phyloP scores from a whole-genome alignment of 1,140 invertebrate species.

The Pachypeltis micranthus region DNA sequence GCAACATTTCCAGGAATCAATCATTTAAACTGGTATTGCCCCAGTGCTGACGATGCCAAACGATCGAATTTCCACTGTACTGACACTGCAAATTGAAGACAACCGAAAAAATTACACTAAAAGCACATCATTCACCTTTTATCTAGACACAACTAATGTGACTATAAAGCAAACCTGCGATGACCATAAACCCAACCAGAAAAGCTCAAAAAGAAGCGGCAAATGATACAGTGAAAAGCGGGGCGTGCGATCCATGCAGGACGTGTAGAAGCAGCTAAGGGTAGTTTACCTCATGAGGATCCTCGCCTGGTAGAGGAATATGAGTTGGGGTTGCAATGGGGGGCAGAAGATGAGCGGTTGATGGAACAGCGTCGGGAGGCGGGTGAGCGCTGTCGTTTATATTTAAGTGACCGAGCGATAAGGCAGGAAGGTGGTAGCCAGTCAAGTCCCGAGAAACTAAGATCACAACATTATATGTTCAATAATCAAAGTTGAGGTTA shows the following conservation, averaged over 20 bases:
- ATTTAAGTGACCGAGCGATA: slow-evolving; percentile 7
- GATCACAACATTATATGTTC: too few relatives aligned
- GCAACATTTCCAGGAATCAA: too few relatives aligned
- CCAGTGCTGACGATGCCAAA: too few relatives aligned
- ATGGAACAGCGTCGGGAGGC: slow-evolving; percentile 17
- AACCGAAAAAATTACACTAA: too few relatives aligned
- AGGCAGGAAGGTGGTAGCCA: slow-evolving; percentile 21
- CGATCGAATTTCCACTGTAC: too few relatives aligned
- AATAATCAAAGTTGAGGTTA: too few relatives aligned
- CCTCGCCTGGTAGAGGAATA: slow-evolving; percentile 15
- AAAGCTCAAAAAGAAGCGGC: neutral
- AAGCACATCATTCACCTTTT: neutral
- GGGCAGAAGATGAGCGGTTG: slow-evolving; percentile 17
- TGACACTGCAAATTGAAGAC: too few relatives aligned
- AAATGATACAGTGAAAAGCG: neutral
- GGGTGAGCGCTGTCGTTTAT: slow-evolving; percentile 17
- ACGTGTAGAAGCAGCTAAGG: too few relatives aligned
- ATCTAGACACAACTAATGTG: neutral
- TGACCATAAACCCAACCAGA: too few relatives aligned
- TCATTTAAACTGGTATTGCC: too few relatives aligned
- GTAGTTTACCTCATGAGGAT: slow-evolving; percentile 13
- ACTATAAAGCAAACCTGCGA: neutral
- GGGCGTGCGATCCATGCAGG: too few relatives aligned
- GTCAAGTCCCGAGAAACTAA: slow-evolving; percentile 22
- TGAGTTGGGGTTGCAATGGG: slow-evolving; percentile 16